Base-by-base conservation (phyloP, 2,888 invertebrate species). In the Galerucella nymphaeae region DNA sequence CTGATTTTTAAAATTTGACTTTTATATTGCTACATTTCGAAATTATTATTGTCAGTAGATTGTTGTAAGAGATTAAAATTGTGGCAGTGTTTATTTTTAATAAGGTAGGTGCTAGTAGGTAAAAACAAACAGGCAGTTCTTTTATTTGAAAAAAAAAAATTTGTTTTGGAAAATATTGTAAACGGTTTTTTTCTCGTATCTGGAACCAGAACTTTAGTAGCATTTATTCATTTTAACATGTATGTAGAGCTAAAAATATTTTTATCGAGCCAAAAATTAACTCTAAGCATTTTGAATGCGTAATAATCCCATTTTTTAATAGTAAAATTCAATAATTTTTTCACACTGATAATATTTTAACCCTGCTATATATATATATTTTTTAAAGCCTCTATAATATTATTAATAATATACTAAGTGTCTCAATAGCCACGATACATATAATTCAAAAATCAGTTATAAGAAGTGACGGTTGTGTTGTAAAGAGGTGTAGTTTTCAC, bases 351-450 rank as follows among this genome's bases (percentile, higher is more conserved):
- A 79, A 77, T 68, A 77, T 66, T 70, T 53, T 20, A 80, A 82
- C 82, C 80, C 81, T 81, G 82, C 81, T 81, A 72, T 75, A 74
- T 23, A 30, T 30, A 30, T 30, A 38, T 72, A 66, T 62, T 70
- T 74, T 80, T 81, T 80, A 82, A 81, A 82, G 81, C 81, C 77
- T 80, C 80, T 81, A 79, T 75, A 77, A 77, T 74, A 74, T 66
- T 66, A 66, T 61, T 62, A 75, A 53, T 73, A 48, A 66, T 66
- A 53, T 53, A 18, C 53, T 10, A 18, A 18, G 53, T 53, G 16
- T 53, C 10, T 53, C 18, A 53, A 53, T 10, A 10, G 18, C 11
- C 8, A 16, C 16, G 10, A 16, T 16, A 18, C 53, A 16, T 10
- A 4, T 45, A 13, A 45, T 45, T 45, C 14, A 13, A 14, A 45